phyloP scores from a whole-genome alignment of 2,888 invertebrate species.

The Embidobia sp. region DNA sequence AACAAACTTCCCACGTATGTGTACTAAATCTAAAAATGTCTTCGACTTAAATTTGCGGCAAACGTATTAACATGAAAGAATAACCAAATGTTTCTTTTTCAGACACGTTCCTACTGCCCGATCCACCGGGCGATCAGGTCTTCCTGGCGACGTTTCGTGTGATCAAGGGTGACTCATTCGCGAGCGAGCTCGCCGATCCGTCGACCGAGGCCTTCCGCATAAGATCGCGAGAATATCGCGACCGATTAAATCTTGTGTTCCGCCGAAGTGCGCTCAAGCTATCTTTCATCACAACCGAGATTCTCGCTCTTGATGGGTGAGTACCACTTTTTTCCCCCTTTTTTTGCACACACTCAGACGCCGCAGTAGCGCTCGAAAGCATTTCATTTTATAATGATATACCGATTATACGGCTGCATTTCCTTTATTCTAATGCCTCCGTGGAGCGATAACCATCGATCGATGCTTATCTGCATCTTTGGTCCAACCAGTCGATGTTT shows the following conservation, averaged over 20 bases:
- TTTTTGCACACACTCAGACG: neutral
- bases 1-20: too few species aligned
- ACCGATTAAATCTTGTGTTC: conserved; percentile 88
- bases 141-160: conserved; percentile 92
- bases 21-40: too few species aligned
- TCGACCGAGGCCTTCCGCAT: conserved; percentile 87
- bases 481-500: neutral
- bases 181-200: conserved; percentile 86
- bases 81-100: too few species aligned
- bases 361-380: too few species aligned
- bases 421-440: neutral
- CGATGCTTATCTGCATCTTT: neutral
- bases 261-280: conserved; percentile 88
- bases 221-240: conserved; percentile 88
- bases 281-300: conserved; percentile 90
- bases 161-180: conserved; percentile 87
- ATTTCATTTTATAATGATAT: too few species aligned
- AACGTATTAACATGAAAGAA: too few species aligned
- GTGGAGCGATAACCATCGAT: neutral
- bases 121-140: conserved; percentile 89
- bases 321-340: conserved; percentile 63
- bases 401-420: neutral
- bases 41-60: too few species aligned
- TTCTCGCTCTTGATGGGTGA: conserved; percentile 93
- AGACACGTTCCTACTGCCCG: conserved; percentile 89